Evolutionary conservation across 30 jellyfish, hydroid and myxozoan species (phyloP).

Genomic region (Clytia hemisphaerica): DNA sequence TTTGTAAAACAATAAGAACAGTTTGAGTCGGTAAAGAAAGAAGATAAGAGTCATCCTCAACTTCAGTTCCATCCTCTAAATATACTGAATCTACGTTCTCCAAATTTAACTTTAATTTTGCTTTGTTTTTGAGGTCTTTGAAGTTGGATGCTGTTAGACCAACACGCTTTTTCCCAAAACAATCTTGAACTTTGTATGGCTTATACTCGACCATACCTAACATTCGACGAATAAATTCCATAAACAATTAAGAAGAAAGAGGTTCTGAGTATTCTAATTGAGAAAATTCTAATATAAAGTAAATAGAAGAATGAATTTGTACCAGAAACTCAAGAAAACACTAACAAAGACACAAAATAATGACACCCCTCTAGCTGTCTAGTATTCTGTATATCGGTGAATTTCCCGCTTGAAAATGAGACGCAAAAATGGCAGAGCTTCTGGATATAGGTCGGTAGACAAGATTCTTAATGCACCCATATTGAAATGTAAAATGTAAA

Average conservation of each 20-base stretch:
- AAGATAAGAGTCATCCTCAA: constrained; percentile 58
- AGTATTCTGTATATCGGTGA: too few relatives aligned
- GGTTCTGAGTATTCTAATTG: too few relatives aligned
- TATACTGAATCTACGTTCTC: constrained; percentile 13
- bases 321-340: background rate
- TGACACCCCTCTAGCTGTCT: too few relatives aligned
- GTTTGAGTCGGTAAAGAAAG: constrained; percentile 53
- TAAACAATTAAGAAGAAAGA: constrained; percentile 5
- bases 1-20: constrained; percentile 47
- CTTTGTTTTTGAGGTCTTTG: constrained; percentile 51
- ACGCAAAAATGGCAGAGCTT: too few relatives aligned
- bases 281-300: background rate
- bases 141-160: constrained; percentile 70
- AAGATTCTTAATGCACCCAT: too few relatives aligned
- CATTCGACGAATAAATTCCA: constrained; percentile 48
- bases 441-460: too few relatives aligned
- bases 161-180: constrained; percentile 50
- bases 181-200: constrained; percentile 78
- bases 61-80: constrained; percentile 84
- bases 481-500: too few relatives aligned
- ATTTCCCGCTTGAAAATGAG: too few relatives aligned
- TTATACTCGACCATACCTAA: constrained; percentile 45
- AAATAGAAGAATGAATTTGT: too few relatives aligned
- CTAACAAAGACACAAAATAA: background rate
- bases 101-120: constrained; percentile 8